Base-by-base conservation (phyloP, 2,113 vertebrate species). In the Prunella fulvescens region DNA sequence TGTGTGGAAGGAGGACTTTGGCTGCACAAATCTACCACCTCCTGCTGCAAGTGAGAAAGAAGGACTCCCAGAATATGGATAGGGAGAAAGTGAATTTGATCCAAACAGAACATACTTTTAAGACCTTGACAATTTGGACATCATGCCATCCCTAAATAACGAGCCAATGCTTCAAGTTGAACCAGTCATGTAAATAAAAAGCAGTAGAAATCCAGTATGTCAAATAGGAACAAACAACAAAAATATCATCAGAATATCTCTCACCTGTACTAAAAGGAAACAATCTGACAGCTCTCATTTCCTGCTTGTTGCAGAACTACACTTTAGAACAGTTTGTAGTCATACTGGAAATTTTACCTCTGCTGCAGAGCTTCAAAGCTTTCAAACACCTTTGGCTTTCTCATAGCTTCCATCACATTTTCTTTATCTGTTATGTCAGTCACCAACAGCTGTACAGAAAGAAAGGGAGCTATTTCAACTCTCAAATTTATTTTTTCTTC, bases 321-420 rank as follows among this genome's bases (percentile, higher is more conserved):
- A 23, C 20, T 56, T 40, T 10, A 44, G 13, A 92, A 72, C 4
- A 31, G n/a, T 20, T 61, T 25, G 42, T 53, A 69, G 58, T 37
- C 23, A n/a, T 35, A 16, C 23, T 22, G 47, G 54, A 79, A 60
- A 62, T 87, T 70, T 95, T 94, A 99, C 98, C 98, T 98, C 92
- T 93, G 95, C 84, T 97, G 97, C 29, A 99, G 96, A 95, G 97
- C 97, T 93, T 98, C 98, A 48, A 98, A 98, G 42, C 96, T 98
- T 94, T 97, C 97, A 90, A 97, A 97, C 14, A 98, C 82, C 77
- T 95, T 79, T 58, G 96, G 96, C 62, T 97, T 98, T 91, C 98
- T 98, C 16, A 98, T 98, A 95, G 98, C 97, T 90, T 98, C 97
- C 61, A 99, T 97, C 13, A 98, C 97, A 67, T 98, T 86, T 29